Conservation (phyloP, 1,140 invertebrate genomes). For the Eupristina koningsbergeri region DNA sequence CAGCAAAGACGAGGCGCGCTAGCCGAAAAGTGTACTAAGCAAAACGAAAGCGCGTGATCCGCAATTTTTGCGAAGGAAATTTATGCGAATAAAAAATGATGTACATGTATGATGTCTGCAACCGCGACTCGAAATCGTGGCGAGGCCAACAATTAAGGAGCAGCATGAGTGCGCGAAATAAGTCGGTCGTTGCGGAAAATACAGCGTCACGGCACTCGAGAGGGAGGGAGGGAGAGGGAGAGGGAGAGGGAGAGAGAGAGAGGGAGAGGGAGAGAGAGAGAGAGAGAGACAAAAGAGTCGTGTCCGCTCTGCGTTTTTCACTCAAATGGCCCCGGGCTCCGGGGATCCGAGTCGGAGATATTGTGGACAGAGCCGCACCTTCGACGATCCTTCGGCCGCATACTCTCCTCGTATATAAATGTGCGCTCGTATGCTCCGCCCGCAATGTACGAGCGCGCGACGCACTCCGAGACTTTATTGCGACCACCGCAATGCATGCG, state of each 20-base stretch:
- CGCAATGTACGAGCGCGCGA: slow-evolving; percentile 61
- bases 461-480: slow-evolving; percentile 62
- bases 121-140: slow-evolving; percentile 37
- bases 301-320: slow-evolving; percentile 1
- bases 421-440: slow-evolving; percentile 62
- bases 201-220: background rate
- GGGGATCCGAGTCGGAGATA: slow-evolving; percentile 53
- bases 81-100: background rate
- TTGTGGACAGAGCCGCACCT: slow-evolving; percentile 69
- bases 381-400: slow-evolving; percentile 55
- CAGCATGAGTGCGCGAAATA: slow-evolving; percentile 29
- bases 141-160: slow-evolving; percentile 14
- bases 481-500: slow-evolving; percentile 63
- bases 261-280: background rate
- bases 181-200: slow-evolving; percentile 22
- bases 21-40: background rate
- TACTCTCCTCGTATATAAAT: slow-evolving; percentile 53
- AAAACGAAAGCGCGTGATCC: background rate
- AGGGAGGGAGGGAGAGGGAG: background rate
- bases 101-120: slow-evolving; percentile 19
- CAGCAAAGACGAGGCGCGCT: background rate
- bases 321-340: slow-evolving; percentile 36
- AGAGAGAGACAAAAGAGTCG: slow-evolving; percentile 4
- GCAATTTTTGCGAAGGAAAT: background rate
- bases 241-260: background rate